Evolutionary conservation across 53 echinoderm and acorn worm genomes (phyloP).

Genomic region (Henricia sp.): DNA sequence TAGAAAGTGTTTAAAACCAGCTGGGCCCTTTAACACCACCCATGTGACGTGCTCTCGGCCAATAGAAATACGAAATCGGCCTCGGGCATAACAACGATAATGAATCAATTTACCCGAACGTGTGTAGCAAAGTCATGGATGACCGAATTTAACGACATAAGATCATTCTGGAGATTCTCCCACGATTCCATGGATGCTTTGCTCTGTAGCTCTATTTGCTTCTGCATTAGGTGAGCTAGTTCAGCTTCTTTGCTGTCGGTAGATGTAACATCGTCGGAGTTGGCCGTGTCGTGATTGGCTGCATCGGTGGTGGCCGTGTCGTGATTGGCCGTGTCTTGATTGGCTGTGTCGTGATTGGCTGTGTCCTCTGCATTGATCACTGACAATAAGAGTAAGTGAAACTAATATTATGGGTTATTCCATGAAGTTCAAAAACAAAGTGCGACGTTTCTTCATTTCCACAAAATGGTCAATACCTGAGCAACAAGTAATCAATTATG

Average conservation of each 20-base stretch:
- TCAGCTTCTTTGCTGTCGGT: slow-evolving; percentile 1
- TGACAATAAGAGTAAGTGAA: no score
- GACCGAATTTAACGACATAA: slow-evolving; percentile 75
- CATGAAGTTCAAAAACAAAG: no score
- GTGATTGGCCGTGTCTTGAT: neutral
- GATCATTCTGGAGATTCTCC: slow-evolving; percentile 77
- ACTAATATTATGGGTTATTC: no score
- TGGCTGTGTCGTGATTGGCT: neutral
- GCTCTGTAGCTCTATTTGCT: slow-evolving; percentile 55
- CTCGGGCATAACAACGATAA: no score
- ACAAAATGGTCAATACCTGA: no score
- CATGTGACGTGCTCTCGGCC: no score
- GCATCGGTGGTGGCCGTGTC: neutral
- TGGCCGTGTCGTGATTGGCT: neutral
- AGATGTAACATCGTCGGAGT: neutral
- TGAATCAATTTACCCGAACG: slow-evolving; percentile 84
- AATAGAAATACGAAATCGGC: no score
- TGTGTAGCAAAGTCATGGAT: slow-evolving; percentile 94
- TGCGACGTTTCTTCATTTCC: no score
- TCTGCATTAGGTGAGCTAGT: slow-evolving; percentile 27
- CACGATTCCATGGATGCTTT: slow-evolving; percentile 81
- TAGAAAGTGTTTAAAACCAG: no score
- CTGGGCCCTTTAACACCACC: no score
- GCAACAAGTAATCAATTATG: no score
- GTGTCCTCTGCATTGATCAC: neutral